Conservation (phyloP, 1,140 invertebrate genomes). For the Caenorhabditis inopinata region DNA sequence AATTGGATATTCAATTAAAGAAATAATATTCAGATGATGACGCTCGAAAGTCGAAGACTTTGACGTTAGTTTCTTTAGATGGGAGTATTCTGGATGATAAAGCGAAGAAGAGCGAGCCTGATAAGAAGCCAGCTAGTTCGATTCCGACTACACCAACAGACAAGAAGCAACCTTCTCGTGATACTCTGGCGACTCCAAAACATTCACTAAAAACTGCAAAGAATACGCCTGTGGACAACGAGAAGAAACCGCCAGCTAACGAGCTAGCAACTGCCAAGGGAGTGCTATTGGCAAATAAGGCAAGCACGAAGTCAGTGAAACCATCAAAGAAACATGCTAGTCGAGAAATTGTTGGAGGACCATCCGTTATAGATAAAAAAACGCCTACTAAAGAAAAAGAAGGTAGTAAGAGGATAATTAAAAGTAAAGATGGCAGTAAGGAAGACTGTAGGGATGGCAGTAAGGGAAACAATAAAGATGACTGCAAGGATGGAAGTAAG, state of each 20-base stretch:
- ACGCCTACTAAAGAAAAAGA: not conserved
- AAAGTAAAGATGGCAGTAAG: too few relatives aligned
- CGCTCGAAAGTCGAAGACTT: not conserved
- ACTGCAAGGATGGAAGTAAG: too few relatives aligned
- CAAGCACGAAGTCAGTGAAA: too few relatives aligned
- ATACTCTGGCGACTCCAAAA: not conserved
- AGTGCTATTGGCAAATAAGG: too few relatives aligned
- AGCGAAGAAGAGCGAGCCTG: not conserved
- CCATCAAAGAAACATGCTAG: not conserved
- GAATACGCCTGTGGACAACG: not conserved
- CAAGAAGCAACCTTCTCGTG: not conserved
- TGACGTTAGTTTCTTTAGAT: not conserved
- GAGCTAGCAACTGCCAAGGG: too few relatives aligned
- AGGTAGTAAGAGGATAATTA: not conserved
- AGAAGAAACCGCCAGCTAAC: too few relatives aligned
- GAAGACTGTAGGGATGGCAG: too few relatives aligned
- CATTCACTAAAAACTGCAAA: slow-evolving; percentile 3
- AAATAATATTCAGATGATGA: not conserved
- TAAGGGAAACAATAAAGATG: too few relatives aligned
- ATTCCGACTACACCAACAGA: not conserved
- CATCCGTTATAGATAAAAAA: not conserved
- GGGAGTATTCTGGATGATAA: not conserved
- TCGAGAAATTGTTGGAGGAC: not conserved
- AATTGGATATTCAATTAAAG: not conserved
- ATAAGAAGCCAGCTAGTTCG: not conserved